These are phyloP conservation scores for Macrosiphum euphorbiae DNA, from an alignment of 2,888 invertebrate genomes.

Conservation along the genomic window DNA sequence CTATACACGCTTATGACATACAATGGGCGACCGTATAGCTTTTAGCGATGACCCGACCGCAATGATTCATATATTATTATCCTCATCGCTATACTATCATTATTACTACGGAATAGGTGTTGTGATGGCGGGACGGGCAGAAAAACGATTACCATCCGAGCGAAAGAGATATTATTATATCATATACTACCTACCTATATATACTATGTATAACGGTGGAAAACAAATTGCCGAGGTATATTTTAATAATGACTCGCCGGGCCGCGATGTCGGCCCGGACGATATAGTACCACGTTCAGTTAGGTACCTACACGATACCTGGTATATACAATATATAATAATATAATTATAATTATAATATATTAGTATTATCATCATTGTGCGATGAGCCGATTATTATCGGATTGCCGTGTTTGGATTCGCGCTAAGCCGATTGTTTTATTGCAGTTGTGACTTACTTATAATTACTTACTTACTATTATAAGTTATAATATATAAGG, in stretches of 20 bases:
- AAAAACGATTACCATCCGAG: slow-evolving; percentile 54
- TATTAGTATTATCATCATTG: not conserved
- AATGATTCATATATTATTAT: not conserved
- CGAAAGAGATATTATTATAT: slow-evolving; percentile 53
- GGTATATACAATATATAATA: no score
- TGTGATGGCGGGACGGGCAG: not conserved
- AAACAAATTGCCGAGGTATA: slow-evolving; percentile 38
- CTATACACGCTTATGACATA: not conserved
- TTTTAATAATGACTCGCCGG: slow-evolving; percentile 40
- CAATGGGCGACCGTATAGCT: not conserved
- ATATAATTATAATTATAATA: not conserved
- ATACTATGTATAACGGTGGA: slow-evolving; percentile 18
- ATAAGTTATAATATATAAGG: no score
- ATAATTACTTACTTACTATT: no score
- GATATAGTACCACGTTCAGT: not conserved
- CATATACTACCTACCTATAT: no score
- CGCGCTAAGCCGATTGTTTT: slow-evolving; percentile 42
- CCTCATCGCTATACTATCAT: not conserved
- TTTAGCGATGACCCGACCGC: slow-evolving; percentile 17
- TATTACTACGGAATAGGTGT: slow-evolving; percentile 20
- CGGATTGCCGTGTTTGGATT: slow-evolving; percentile 16
- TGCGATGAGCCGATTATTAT: slow-evolving; percentile 31
- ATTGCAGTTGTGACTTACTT: not conserved
- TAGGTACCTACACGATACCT: not conserved
- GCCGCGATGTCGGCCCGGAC: not conserved